These are phyloP conservation scores for Asbolus verrucosus DNA, from an alignment of 1,140 invertebrate species.

Conservation along the genomic window DNA sequence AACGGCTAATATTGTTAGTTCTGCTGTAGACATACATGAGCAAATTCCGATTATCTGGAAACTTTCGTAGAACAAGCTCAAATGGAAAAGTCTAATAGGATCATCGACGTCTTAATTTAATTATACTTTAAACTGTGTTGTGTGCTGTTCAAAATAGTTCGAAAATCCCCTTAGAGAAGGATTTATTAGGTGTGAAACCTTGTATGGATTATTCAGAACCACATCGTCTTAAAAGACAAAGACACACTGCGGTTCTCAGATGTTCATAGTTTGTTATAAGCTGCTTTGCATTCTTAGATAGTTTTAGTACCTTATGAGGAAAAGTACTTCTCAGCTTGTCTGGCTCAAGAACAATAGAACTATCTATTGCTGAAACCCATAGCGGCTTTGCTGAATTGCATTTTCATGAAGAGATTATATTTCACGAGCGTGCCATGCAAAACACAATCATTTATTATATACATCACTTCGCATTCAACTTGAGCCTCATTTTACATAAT, in stretches of 20 bases:
- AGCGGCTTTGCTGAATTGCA: too few relatives aligned
- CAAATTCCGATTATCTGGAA: slow-evolving; percentile 25
- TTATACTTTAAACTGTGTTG: too few relatives aligned
- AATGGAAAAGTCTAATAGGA: too few relatives aligned
- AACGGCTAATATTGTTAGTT: slow-evolving; percentile 19
- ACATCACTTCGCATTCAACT: too few relatives aligned
- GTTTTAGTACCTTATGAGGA: background rate
- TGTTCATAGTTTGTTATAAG: slow-evolving; percentile 25
- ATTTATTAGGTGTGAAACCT: slow-evolving; percentile 20
- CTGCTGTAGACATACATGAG: slow-evolving; percentile 10
- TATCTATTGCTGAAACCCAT: background rate
- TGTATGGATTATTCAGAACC: slow-evolving; percentile 15
- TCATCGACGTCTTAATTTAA: too few relatives aligned
- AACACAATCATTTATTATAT: too few relatives aligned
- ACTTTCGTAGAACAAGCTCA: too few relatives aligned
- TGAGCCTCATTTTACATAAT: too few relatives aligned
- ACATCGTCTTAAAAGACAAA: background rate
- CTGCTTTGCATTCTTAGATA: slow-evolving; percentile 13
- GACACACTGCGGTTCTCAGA: slow-evolving; percentile 11
- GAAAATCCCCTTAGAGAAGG: slow-evolving; percentile 12
- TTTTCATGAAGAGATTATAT: too few relatives aligned
- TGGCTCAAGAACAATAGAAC: slow-evolving; percentile 9
- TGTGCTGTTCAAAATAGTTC: too few relatives aligned
- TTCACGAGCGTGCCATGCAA: too few relatives aligned
- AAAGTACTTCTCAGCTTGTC: background rate